Conservation (phyloP, 2,113 vertebrate genomes). For the Bombycilla garrulus region DNA sequence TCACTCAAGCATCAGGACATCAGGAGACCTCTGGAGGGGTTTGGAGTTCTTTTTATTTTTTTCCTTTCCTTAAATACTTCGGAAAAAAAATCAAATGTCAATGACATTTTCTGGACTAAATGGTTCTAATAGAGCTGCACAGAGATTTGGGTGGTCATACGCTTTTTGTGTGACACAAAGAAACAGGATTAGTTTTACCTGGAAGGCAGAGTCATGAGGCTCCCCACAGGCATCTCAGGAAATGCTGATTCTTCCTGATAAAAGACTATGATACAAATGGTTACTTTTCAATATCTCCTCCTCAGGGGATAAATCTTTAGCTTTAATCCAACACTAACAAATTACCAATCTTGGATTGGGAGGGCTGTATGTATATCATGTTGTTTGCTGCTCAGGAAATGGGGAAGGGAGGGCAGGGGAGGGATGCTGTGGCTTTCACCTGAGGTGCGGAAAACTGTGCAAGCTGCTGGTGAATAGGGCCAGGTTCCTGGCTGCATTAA, state of each 20-base stretch:
- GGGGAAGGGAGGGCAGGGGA: background rate
- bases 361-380: fast-evolving
- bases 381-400: background rate
- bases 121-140: background rate
- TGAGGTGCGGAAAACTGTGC: background rate
- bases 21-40: background rate
- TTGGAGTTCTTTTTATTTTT: background rate
- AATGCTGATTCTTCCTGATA: background rate
- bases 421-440: background rate
- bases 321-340: background rate
- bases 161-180: background rate
- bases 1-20: slow-evolving; percentile 3
- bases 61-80: background rate
- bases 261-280: background rate
- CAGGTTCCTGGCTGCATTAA: background rate
- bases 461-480: background rate
- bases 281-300: background rate
- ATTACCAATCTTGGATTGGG: background rate
- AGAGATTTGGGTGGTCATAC: background rate
- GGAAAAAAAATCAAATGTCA: background rate
- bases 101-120: background rate
- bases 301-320: background rate
- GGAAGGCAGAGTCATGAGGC: background rate
- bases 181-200: slow-evolving; percentile 6
- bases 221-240: slow-evolving; percentile 8